Conservation (phyloP, 37 sponge, comb jelly and placozoan genomes). For the Cliona cf. orientalis region DNA sequence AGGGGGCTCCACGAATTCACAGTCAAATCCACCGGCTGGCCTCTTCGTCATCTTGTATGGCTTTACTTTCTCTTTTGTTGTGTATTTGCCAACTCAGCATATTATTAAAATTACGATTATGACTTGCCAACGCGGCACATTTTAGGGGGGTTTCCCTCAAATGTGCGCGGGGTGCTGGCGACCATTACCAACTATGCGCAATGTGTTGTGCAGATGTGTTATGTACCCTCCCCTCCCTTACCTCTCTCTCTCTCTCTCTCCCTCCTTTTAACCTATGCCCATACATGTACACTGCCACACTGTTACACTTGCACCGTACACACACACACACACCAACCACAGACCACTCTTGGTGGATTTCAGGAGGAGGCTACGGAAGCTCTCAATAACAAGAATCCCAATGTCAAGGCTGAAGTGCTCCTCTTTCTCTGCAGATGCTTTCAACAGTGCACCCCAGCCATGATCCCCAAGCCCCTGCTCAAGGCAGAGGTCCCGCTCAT, state of each 20-base stretch:
- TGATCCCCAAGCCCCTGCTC: slow-evolving; percentile 80
- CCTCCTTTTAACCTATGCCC: background rate
- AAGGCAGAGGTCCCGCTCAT: slow-evolving; percentile 82
- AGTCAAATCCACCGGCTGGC: slow-evolving; percentile 58
- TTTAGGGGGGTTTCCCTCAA: no score
- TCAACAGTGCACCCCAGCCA: slow-evolving; percentile 78
- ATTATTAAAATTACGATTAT: no score
- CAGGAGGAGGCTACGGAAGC: slow-evolving; percentile 81
- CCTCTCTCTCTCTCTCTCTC: slow-evolving; percentile 24
- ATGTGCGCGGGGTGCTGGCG: no score
- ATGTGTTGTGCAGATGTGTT: background rate
- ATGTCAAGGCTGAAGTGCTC: slow-evolving; percentile 83
- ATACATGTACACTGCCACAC: background rate
- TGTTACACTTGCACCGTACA: no score
- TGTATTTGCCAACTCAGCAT: no score
- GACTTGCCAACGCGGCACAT: no score
- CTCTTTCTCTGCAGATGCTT: slow-evolving; percentile 85
- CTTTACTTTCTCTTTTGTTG: no score
- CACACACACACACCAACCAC: no score
- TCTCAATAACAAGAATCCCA: slow-evolving; percentile 89
- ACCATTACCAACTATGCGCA: no score
- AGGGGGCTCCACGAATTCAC: slow-evolving; percentile 42
- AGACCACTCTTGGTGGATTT: slow-evolving; percentile 75
- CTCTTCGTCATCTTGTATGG: no score
- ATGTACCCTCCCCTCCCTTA: background rate